These are phyloP conservation scores for Pomatorhinus ruficollis DNA, from an alignment of 2,113 vertebrate genomes.

Conservation along the genomic window DNA sequence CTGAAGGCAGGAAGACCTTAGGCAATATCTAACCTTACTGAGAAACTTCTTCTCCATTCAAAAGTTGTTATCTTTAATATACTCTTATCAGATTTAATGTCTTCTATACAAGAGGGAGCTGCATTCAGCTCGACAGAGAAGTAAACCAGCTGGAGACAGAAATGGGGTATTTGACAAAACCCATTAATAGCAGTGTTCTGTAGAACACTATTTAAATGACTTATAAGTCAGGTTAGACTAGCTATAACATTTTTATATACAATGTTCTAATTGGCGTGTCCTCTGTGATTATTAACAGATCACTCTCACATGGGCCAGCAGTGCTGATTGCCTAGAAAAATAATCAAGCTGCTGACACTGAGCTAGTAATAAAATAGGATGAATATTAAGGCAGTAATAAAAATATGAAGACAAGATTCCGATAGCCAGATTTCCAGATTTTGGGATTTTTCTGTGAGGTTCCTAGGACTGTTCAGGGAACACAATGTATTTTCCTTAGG, in stretches of 20 bases:
- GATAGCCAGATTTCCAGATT: not conserved
- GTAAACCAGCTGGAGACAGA: not conserved
- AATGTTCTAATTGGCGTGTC: not conserved
- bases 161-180: constrained; percentile 19
- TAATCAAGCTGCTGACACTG: not conserved
- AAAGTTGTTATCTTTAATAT: not conserved
- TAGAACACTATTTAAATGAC: not conserved
- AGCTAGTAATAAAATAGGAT: not conserved
- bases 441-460: not conserved
- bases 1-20: not conserved
- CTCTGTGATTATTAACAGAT: not conserved
- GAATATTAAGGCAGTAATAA: not conserved
- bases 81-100: not conserved
- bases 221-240: not conserved
- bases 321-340: not conserved
- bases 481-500: not conserved
- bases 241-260: not conserved
- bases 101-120: not conserved
- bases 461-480: not conserved
- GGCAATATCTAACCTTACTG: not conserved
- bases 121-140: not conserved
- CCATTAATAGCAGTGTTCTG: not conserved
- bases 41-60: not conserved
- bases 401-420: not conserved
- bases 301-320: not conserved